These are phyloP conservation scores for Pardalotus punctatus DNA, from an alignment of 2,113 vertebrate genomes.

Conservation along the genomic window DNA sequence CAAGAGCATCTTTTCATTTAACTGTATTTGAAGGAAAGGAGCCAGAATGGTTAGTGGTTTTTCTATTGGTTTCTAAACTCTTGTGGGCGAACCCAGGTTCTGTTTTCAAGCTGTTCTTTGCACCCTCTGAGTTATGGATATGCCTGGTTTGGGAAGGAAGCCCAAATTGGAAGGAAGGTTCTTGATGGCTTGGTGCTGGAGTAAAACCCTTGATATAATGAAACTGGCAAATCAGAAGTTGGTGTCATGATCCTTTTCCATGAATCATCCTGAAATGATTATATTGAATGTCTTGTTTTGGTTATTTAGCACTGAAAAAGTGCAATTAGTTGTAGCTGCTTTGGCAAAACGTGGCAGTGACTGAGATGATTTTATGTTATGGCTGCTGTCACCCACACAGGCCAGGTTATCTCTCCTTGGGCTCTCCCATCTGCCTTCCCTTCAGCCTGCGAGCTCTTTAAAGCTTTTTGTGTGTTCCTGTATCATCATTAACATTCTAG, in stretches of 20 bases:
- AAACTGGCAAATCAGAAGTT: not conserved
- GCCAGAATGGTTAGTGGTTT: not conserved
- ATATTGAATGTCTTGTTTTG: not conserved
- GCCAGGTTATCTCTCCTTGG: not conserved
- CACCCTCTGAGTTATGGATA: not conserved
- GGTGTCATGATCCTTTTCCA: not conserved
- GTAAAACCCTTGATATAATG: not conserved
- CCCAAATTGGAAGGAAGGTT: not conserved
- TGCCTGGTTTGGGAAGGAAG: not conserved
- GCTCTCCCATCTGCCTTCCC: not conserved
- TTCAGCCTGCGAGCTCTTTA: not conserved
- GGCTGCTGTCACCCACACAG: fast-evolving
- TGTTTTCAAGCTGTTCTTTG: not conserved
- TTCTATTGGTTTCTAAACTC: not conserved
- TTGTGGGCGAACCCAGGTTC: not conserved
- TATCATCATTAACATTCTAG: not conserved
- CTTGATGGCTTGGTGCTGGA: not conserved
- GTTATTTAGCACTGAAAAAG: not conserved
- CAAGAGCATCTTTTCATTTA: not conserved
- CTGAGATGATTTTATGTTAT: not conserved
- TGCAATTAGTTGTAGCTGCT: not conserved
- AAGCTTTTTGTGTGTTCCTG: not conserved
- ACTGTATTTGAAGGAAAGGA: not conserved
- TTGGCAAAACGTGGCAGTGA: not conserved
- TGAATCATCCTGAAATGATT: not conserved